Percentiles rank a stretch among this genome's conserved stretches.
These are phyloP conservation scores for Meteorus cinctellus DNA, from an alignment of 2,888 invertebrate species.

Conservation along the genomic window DNA sequence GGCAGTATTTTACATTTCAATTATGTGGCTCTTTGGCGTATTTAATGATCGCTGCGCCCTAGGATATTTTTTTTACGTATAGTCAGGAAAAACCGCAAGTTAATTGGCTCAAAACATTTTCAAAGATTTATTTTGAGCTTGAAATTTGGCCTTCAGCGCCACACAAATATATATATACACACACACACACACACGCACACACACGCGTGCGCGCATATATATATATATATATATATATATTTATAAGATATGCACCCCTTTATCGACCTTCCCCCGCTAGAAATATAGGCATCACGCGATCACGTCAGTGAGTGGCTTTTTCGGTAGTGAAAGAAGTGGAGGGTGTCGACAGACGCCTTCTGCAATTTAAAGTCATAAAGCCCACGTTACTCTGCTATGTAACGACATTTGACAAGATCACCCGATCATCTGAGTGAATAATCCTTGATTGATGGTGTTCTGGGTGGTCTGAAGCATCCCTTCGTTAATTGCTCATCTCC, in stretches of 20 bases:
- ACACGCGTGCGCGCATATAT: not conserved
- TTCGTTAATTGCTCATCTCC: constrained; percentile 73
- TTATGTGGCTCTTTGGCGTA: not conserved
- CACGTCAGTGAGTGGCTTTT: constrained; percentile 21
- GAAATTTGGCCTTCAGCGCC: not conserved
- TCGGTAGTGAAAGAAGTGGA: constrained; percentile 3
- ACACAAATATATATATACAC: not conserved
- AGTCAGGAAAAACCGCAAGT: not conserved
- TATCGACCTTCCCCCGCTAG: not conserved
- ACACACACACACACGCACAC: not conserved
- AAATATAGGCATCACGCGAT: constrained; percentile 22
- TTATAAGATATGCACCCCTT: not conserved
- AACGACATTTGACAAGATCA: constrained; percentile 58
- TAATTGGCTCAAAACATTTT: not conserved
- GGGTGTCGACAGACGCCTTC: constrained; percentile 53
- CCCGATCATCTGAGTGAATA: constrained; percentile 54
- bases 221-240: not conserved
- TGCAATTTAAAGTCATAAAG: constrained; percentile 55
- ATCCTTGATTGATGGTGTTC: constrained; percentile 61
- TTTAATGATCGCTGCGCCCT: not conserved
- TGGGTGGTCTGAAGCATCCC: constrained; percentile 67
- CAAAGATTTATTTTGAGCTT: not conserved
- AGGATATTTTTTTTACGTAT: not conserved
- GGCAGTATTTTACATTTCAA: not conserved
- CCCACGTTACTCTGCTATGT: constrained; percentile 31